Percentiles rank a stretch among this genome's conserved stretches.
phyloP scores from a whole-genome alignment of 2,797 vertebrate genomes.

The Phyllotis vaccarum region DNA sequence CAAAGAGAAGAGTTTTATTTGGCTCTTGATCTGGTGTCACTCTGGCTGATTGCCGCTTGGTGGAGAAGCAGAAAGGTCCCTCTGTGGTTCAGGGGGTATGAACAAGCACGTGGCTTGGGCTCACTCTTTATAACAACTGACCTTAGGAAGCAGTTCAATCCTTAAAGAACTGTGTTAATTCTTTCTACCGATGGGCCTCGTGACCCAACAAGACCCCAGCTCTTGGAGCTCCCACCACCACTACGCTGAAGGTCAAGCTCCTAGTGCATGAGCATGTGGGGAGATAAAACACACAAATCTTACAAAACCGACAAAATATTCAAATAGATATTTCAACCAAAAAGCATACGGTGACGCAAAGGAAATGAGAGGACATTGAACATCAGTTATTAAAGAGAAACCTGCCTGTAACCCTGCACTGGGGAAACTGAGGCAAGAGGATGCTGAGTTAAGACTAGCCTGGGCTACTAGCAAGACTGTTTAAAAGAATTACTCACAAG shows the following conservation, averaged over 20 bases:
- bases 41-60: neutral
- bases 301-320: conserved; percentile 30
- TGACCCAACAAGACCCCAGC: too few relatives aligned
- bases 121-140: neutral
- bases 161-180: neutral
- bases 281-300: neutral
- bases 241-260: neutral
- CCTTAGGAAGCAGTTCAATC: neutral
- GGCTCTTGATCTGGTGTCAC: neutral
- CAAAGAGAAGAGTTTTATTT: neutral
- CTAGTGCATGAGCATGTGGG: neutral
- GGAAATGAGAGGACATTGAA: neutral
- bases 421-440: neutral
- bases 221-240: neutral
- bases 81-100: too few relatives aligned
- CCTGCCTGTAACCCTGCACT: neutral
- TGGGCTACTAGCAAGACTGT: neutral
- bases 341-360: neutral
- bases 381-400: neutral
- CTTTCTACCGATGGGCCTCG: neutral
- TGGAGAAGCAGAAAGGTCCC: neutral
- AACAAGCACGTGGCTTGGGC: neutral
- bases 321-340: neutral
- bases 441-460: neutral
- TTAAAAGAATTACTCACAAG: neutral